Base-by-base conservation (phyloP, 2,797 vertebrate genomes). In the Loris lydekkerianus region DNA sequence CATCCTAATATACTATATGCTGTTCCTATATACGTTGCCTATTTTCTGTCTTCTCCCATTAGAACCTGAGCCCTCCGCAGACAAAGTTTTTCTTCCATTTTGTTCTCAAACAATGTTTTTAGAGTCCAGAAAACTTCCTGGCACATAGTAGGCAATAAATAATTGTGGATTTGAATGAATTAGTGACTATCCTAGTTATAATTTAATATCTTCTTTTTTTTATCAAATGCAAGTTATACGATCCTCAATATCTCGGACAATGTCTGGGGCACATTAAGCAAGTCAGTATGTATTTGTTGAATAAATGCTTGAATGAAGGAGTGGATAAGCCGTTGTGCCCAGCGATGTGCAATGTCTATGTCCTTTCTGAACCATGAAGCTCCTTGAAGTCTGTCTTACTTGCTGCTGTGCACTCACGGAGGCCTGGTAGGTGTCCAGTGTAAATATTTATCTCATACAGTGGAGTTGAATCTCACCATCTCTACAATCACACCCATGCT, bases 401-500 rank as follows among this genome's bases (percentile, higher is more conserved):
- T 7, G 15, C 3, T 20, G n/a, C 63, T 29, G n/a, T 14, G 1
- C 0, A 6, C 31, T 21, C 31, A 0, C 0, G 3, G 34, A 29
- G 81, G n/a, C 31, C 40, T 6, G 67, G 25, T 5, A 21, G 43
- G 37, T 3, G 27, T 14, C 34, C 14, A 7, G 1, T 8, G 34
- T 2, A 18, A 14, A 17, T 18, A 10, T 3, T 11, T 29, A 2
- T n/a, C 23, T 23, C 40, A 5, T 27, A 13, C n/a, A 18, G 21
- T 0, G 23, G 78, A 34, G 65, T 0, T 10, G 58, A 69, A 5
- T 75, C n/a, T 5, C 3, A 27, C 13, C 23, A 17, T 21, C 61
- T n/a, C 72, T 14, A 15, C 6, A 4, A 0, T 13, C 34, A 80
- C 60, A 15, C 43, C 17, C 23, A 20, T 17, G 10, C 77, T 10